These are phyloP conservation scores for Dendrocincla fuliginosa DNA, from an alignment of 2,797 vertebrate genomes.

Conservation along the genomic window DNA sequence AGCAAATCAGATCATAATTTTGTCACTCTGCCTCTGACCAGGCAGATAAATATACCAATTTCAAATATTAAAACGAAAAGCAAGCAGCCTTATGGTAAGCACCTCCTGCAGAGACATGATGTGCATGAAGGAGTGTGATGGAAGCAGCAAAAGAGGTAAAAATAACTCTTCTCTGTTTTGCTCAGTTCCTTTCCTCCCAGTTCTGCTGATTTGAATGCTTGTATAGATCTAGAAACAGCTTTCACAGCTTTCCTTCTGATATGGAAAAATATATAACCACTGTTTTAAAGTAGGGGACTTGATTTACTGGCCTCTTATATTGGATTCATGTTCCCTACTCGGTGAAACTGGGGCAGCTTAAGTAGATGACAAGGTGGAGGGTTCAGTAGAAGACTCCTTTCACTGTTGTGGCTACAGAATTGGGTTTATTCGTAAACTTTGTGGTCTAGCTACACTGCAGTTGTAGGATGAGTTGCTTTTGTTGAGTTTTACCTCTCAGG, in stretches of 20 bases:
- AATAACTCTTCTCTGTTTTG: conserved; percentile 9
- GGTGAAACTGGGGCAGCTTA: not conserved
- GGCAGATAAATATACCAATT: conserved; percentile 1
- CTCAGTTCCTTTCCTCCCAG: conserved; percentile 1
- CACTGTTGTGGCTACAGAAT: not conserved
- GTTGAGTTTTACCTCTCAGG: not conserved
- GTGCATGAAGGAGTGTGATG: not conserved
- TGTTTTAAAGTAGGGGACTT: not conserved
- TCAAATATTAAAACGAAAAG: conserved; percentile 2
- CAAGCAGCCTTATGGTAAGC: conserved; percentile 2
- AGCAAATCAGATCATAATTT: not conserved
- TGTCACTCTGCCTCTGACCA: not conserved
- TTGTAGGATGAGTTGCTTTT: not conserved
- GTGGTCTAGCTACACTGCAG: not conserved
- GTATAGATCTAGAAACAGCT: not conserved
- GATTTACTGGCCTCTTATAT: not conserved
- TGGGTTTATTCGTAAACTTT: not conserved
- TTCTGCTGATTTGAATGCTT: not conserved
- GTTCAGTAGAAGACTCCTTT: not conserved
- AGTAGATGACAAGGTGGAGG: not conserved
- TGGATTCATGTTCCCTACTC: not conserved
- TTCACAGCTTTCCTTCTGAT: not conserved
- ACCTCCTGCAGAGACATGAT: conserved; percentile 1
- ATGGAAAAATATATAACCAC: not conserved
- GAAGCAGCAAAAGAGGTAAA: conserved; percentile 22